Conservation (phyloP, 2,797 vertebrate genomes). For the Myioborus melanocephalus region DNA sequence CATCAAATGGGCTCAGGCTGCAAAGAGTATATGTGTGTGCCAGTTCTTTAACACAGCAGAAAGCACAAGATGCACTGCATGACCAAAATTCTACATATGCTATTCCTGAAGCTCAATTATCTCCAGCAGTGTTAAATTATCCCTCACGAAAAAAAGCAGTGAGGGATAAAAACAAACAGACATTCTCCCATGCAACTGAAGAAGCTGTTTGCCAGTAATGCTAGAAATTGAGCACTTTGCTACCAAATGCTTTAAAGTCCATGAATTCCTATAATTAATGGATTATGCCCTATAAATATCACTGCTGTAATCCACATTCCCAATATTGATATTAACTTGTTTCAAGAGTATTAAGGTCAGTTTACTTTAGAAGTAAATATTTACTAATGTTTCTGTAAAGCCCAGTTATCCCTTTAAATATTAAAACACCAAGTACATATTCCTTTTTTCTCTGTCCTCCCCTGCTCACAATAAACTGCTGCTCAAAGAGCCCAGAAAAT, state of each 20-base stretch:
- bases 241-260: neutral
- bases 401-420: neutral
- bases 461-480: neutral
- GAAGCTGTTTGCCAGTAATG: neutral
- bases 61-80: neutral
- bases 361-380: neutral
- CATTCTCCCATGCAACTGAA: neutral
- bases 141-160: neutral
- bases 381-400: neutral
- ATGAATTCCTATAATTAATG: neutral
- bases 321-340: neutral
- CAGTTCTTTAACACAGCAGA: neutral
- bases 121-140: slow-evolving; percentile 18
- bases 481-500: neutral
- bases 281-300: neutral
- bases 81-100: slow-evolving; percentile 5
- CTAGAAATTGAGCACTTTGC: neutral
- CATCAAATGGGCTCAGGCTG: neutral
- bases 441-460: neutral
- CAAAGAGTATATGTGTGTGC: neutral
- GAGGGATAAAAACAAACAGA: slow-evolving; percentile 8
- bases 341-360: neutral
- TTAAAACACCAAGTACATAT: neutral
- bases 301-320: neutral
- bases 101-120: neutral